A percentile compares a stretch with the other conserved stretches of the same genome.
These are phyloP conservation scores for Paralichthys olivaceus DNA, from an alignment of 2,113 vertebrate genomes.

Conservation along the genomic window DNA sequence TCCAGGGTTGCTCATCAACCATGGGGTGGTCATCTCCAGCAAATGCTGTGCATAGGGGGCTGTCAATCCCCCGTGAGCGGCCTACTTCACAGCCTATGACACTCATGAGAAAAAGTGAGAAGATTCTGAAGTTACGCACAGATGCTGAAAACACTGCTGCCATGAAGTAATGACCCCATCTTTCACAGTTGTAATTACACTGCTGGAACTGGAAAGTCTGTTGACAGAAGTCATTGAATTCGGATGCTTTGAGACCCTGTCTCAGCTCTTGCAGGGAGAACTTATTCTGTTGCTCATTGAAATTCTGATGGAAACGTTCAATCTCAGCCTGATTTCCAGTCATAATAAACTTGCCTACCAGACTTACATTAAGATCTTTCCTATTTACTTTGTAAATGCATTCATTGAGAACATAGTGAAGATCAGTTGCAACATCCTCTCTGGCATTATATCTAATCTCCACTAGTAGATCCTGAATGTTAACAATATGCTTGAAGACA, in stretches of 20 bases:
- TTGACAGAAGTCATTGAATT: conserved; percentile 72
- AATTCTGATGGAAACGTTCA: conserved; percentile 43
- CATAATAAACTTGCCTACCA: conserved; percentile 66
- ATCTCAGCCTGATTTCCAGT: conserved; percentile 20
- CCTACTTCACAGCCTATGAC: conserved; percentile 75
- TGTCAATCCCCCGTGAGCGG: conserved; percentile 37
- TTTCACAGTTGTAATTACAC: conserved; percentile 70
- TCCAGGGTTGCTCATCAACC: conserved; percentile 52
- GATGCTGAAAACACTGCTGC: conserved; percentile 73
- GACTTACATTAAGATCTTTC: conserved; percentile 48
- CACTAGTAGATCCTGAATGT: conserved; percentile 72
- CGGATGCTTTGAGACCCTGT: conserved; percentile 58
- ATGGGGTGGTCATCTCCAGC: conserved; percentile 71
- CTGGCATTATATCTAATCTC: conserved; percentile 72
- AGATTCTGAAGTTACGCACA: conserved; percentile 71
- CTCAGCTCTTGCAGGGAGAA: conserved; percentile 59
- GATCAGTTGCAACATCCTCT: conserved; percentile 53
- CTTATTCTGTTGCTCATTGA: conserved; percentile 24
- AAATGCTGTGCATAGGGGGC: conserved; percentile 66
- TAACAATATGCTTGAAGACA: conserved; percentile 64
- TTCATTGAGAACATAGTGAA: conserved; percentile 72
- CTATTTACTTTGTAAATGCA: conserved; percentile 67
- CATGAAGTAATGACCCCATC: conserved; percentile 76
- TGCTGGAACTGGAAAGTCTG: conserved; percentile 72
- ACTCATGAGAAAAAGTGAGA: conserved; percentile 77